A percentile compares a stretch with the other conserved stretches of the same genome.
These are phyloP conservation scores for Trissolcus brochymenae DNA, from an alignment of 2,888 invertebrate species.

Conservation along the genomic window DNA sequence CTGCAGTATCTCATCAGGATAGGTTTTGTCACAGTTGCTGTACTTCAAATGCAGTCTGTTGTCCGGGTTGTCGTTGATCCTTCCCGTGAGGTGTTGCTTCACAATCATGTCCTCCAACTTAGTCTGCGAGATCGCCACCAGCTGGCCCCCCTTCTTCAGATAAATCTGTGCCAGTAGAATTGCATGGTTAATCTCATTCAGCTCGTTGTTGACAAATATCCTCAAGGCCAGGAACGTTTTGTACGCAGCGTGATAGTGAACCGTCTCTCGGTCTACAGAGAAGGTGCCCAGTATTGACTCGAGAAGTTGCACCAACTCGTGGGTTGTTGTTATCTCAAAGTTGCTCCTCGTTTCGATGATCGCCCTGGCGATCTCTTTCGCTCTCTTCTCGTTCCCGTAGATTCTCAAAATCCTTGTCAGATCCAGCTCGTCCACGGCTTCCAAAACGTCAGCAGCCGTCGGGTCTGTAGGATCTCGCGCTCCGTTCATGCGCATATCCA, in stretches of 20 bases:
- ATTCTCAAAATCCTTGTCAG: constrained; percentile 89
- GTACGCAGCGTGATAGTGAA: constrained; percentile 89
- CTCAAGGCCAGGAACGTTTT: constrained; percentile 95
- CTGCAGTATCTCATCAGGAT: constrained; percentile 80
- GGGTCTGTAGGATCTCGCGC: constrained; percentile 82
- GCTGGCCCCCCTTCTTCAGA: constrained; percentile 86
- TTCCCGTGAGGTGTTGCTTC: constrained; percentile 90
- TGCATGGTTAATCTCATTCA: constrained; percentile 95
- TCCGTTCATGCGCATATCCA: constrained; percentile 98
- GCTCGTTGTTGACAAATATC: constrained; percentile 96
- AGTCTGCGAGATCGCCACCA: constrained; percentile 93
- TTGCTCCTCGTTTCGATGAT: constrained; percentile 89
- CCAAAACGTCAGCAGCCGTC: constrained; percentile 92
- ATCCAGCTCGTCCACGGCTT: constrained; percentile 86
- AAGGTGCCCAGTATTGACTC: constrained; percentile 79
- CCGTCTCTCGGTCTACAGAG: constrained; percentile 84
- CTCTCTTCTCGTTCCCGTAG: constrained; percentile 94
- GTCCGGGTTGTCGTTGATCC: constrained; percentile 83
- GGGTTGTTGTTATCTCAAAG: constrained; percentile 87
- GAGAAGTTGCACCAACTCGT: constrained; percentile 87
- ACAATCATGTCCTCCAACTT: constrained; percentile 95
- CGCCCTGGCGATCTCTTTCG: constrained; percentile 90
- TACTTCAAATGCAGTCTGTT: constrained; percentile 86
- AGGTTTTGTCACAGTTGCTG: constrained; percentile 79
- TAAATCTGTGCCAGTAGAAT: constrained; percentile 86